phyloP scores from a whole-genome alignment of 1,140 invertebrate genomes.

The Tenebrio molitor region DNA sequence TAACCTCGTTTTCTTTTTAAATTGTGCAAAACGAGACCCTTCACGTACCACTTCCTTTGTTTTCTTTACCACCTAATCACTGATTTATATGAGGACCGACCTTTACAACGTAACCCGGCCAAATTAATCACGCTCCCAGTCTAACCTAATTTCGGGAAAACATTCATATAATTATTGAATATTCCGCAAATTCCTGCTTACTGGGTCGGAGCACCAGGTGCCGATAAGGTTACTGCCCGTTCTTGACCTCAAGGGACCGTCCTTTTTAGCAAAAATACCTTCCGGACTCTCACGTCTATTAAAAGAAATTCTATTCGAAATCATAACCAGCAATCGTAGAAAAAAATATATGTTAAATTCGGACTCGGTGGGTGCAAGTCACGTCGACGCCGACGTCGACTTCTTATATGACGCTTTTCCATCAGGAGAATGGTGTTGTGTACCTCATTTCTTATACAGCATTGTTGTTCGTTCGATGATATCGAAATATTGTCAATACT shows the following conservation, averaged over 20 bases:
- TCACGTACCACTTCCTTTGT: constrained; percentile 9
- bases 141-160: not conserved
- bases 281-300: not conserved
- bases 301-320: not conserved
- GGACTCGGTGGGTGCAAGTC: not conserved
- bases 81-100: constrained; percentile 1
- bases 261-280: constrained; percentile 1
- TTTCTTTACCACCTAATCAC: constrained; percentile 13
- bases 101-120: not conserved
- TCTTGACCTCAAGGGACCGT: constrained; percentile 5
- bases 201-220: not conserved
- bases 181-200: constrained; percentile 2
- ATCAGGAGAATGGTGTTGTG: too few relatives aligned
- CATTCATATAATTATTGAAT: constrained; percentile 10
- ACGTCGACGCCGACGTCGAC: not conserved
- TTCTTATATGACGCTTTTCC: too few relatives aligned
- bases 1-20: constrained; percentile 39
- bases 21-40: constrained; percentile 24
- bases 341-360: not conserved
- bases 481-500: too few relatives aligned
- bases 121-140: not conserved
- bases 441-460: too few relatives aligned
- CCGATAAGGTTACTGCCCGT: not conserved
- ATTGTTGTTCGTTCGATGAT: too few relatives aligned
- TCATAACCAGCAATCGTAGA: not conserved